These are phyloP conservation scores for Sinhomidia bicolor DNA, from an alignment of 2,888 invertebrate species.

Conservation along the genomic window DNA sequence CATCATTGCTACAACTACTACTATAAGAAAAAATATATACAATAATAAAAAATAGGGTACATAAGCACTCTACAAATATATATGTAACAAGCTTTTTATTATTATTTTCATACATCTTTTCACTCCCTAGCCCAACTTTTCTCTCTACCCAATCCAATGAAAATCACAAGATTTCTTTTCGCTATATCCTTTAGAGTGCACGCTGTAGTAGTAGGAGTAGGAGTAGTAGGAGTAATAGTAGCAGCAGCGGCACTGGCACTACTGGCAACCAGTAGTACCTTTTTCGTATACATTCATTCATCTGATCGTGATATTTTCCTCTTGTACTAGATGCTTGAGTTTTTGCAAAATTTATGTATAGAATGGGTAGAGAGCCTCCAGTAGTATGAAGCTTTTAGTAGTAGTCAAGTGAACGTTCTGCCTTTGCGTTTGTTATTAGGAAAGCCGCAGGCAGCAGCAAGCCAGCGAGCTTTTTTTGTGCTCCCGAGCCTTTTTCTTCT, in stretches of 20 bases:
- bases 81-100: constrained; percentile 32
- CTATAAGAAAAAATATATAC: background rate
- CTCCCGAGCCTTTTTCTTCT: background rate
- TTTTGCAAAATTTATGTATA: constrained; percentile 4
- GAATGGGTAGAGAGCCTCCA: no score
- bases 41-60: background rate
- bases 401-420: constrained; percentile 27
- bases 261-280: no score
- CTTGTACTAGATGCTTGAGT: no score
- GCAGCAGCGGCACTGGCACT: no score
- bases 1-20: no score
- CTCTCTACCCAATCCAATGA: constrained; percentile 1
- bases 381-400: constrained; percentile 5
- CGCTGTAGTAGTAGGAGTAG: no score
- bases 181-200: no score
- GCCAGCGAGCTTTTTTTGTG: no score
- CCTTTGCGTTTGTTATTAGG: constrained; percentile 31
- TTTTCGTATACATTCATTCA: background rate
- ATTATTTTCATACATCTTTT: constrained; percentile 51
- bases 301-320: background rate
- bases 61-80: background rate
- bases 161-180: background rate
- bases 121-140: background rate
- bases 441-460: constrained; percentile 48
- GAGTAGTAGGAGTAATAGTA: background rate